Evolutionary conservation across 2,797 vertebrate species (phyloP).

Genomic region (Pangasius larnaudii): DNA sequence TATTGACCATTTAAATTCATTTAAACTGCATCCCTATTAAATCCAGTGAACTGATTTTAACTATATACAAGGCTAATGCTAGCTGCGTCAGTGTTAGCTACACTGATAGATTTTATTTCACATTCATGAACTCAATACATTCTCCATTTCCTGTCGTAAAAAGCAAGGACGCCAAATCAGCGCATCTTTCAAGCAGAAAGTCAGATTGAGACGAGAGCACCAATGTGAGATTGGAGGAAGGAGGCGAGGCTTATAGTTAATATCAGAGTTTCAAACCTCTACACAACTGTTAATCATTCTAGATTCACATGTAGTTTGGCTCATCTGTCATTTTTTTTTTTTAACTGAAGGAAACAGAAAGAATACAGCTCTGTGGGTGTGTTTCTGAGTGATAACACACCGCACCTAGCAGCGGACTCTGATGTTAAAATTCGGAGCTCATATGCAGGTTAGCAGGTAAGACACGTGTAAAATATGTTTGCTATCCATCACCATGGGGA

Average conservation of each 20-base stretch:
- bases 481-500: neutral
- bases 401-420: neutral
- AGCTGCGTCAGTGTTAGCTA: neutral
- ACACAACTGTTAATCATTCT: neutral
- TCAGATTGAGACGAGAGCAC: neutral
- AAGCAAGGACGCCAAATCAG: neutral
- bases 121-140: neutral
- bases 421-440: neutral
- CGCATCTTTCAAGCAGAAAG: neutral
- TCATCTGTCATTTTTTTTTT: neutral
- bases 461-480: neutral
- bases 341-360: neutral
- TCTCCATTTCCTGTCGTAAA: neutral
- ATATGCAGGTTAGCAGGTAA: neutral
- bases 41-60: neutral
- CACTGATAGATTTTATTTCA: neutral
- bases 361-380: neutral
- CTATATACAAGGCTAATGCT: neutral
- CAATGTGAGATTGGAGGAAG: neutral
- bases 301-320: neutral
- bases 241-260: neutral
- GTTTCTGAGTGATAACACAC: neutral
- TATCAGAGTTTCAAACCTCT: neutral
- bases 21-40: neutral
- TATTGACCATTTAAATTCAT: neutral